Evolutionary conservation across 2,888 invertebrate species (phyloP), one percentile per base, ranked within the genome.

Genomic region (Arctia plantaginis): DNA sequence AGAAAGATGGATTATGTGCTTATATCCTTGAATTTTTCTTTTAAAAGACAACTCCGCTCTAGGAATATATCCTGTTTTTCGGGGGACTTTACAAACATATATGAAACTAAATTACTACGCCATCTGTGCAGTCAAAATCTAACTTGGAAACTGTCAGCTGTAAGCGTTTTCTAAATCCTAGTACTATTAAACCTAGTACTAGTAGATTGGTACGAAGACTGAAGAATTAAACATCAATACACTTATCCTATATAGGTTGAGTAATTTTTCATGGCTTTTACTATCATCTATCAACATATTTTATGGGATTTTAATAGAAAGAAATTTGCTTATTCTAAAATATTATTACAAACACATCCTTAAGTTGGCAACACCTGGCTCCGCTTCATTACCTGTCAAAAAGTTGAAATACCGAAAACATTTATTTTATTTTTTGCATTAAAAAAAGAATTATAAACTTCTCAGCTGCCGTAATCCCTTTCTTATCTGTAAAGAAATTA

Each of bases 361-460:
- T 77, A 81, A 75, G 77, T 82, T 82, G 75, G 59, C 71, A 77
- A 82, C 86, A 87, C 87, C 87, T 88, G 89, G 87, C 74, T 71
- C 83, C 82, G 82, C 80, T 87, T 82, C 82, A 88, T 90, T 88
- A 85, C 82, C 82, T 82, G 83, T 87, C 86, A 87, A 84, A 83
- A 86, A 85, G 77, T 84, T 83, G 85, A 88, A 86, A 87, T 82
- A 84, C 84, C 74, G 74, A 77, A n/a, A 71, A 55, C 20, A 77
- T 75, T 80, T 84, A 85, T 84, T 81, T 82, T 80, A 78, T 85
- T 88, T n/a, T 87, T 85, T 86, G 74, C 74, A 81, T 82, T 76
- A 78, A 83, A 82, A 79, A 72, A 77, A 73, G 66, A 80, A 80
- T 69, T 71, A 75, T 77, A 80, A 77, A 75, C 35, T 66, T 59